Base-by-base conservation (phyloP, 2,888 invertebrate genomes). In the Cabera pusaria region DNA sequence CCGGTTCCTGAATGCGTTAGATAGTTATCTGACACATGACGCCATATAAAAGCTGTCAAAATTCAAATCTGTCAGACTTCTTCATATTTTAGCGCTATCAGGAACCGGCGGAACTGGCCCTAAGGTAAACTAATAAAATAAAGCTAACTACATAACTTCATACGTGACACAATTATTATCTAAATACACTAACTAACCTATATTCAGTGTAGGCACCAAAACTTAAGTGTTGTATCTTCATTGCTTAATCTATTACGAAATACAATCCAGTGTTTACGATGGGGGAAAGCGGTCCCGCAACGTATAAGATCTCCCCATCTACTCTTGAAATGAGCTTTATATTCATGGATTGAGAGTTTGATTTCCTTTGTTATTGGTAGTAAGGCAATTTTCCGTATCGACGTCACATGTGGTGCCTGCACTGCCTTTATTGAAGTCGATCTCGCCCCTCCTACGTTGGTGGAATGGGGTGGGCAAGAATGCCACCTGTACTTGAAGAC, bases 401-500 rank as follows among this genome's bases (percentile, higher is more conserved):
- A 67, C 63, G 74, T 74, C 85, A 86, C 84, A 82, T 84, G 81
- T 84, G 85, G 74, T 75, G 75, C n/a, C n/a, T n/a, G n/a, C 79
- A 72, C 65, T 67, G 77, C 75, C 75, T 82, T 80, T 85, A 86
- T 85, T 84, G 83, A 79, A 72, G 82, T 62, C 64, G 66, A 68
- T 70, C 64, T 66, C 55, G 64, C 73, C 66, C 76, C 76, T 66
- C 75, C 77, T 67, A 64, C 67, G 64, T 68, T 65, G 71, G 64
- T 71, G 27, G 26, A 17, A 14, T 16, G 35, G 18, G 29, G 22
- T 7, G 28, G 27, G 27, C 6, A 14, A n/a, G 31, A 76, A 79
- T 80, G 73, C 77, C 79, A 82, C 84, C 81, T 80, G 78, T 72
- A 74, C 63, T 76, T 74, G 77, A 78, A 26, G 4, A 16, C 25